Evolutionary conservation across 2,113 vertebrate species (phyloP).

Genomic region (Dermatemys mawii): DNA sequence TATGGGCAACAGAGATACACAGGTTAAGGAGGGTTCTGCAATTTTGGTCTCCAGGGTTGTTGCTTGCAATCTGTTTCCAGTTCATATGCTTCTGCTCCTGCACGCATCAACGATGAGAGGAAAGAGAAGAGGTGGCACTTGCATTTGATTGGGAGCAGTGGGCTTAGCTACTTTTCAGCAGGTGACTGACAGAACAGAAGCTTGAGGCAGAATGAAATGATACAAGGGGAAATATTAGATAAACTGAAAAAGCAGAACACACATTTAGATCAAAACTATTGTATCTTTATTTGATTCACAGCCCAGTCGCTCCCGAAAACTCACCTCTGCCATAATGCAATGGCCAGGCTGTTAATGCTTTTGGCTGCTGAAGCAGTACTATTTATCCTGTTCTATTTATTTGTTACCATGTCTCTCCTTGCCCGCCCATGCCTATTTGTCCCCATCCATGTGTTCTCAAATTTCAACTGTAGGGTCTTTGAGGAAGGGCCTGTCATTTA

Average conservation of each 20-base stretch:
- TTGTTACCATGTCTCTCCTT: background rate
- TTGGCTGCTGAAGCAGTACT: slow-evolving; percentile 21
- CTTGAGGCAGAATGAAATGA: background rate
- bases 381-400: background rate
- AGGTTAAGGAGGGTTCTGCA: slow-evolving; percentile 36
- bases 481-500: slow-evolving; percentile 20
- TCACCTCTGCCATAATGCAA: background rate
- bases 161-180: background rate
- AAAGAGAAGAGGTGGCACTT: background rate
- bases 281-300: background rate
- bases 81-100: background rate
- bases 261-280: background rate
- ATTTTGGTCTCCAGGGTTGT: background rate
- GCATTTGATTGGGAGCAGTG: background rate
- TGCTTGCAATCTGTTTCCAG: background rate
- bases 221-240: background rate
- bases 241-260: background rate
- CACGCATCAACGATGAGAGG: background rate
- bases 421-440: slow-evolving; percentile 52
- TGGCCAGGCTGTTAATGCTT: background rate
- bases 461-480: background rate
- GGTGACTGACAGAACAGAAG: background rate
- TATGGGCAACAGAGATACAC: background rate
- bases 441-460: background rate
- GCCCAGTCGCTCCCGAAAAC: background rate